These are phyloP conservation scores for Agrotis puta DNA, from an alignment of 2,888 invertebrate species.

Conservation along the genomic window DNA sequence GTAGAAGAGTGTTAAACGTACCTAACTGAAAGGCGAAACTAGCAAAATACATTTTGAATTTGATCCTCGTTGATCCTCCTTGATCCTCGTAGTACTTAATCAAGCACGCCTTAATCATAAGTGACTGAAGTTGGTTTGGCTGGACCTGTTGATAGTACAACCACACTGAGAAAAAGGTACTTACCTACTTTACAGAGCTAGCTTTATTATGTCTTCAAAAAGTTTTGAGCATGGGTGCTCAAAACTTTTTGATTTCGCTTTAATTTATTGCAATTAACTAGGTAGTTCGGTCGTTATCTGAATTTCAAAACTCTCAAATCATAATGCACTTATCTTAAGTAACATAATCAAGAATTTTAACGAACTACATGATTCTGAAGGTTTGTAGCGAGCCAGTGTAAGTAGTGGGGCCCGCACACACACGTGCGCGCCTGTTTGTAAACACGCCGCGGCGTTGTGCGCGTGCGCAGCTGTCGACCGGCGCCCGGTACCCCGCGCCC, in stretches of 20 bases:
- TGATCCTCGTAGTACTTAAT: too few species aligned
- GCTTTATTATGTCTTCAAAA: background rate
- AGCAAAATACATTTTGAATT: too few species aligned
- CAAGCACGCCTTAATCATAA: too few species aligned
- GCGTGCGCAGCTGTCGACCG: constrained; percentile 79
- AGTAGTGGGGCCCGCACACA: constrained; percentile 34
- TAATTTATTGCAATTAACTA: background rate
- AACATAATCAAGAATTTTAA: background rate
- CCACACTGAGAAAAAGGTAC: background rate
- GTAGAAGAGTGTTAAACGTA: too few species aligned
- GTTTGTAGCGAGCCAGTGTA: background rate
- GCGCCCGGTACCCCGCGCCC: constrained; percentile 26
- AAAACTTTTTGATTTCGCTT: too few species aligned
- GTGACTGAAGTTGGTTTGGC: too few species aligned
- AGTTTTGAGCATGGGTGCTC: background rate
- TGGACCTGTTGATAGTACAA: background rate
- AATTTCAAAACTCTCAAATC: background rate
- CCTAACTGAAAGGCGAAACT: too few species aligned
- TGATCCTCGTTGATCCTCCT: background rate
- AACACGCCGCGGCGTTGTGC: constrained; percentile 69
- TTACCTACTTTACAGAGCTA: too few species aligned
- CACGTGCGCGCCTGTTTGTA: constrained; percentile 65
- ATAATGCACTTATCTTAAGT: background rate
- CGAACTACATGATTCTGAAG: constrained; percentile 4
- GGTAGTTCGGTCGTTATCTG: background rate